Percentiles rank a stretch among this genome's conserved stretches.
These are phyloP conservation scores for Columba livia DNA, from an alignment of 2,113 vertebrate species.

Conservation along the genomic window DNA sequence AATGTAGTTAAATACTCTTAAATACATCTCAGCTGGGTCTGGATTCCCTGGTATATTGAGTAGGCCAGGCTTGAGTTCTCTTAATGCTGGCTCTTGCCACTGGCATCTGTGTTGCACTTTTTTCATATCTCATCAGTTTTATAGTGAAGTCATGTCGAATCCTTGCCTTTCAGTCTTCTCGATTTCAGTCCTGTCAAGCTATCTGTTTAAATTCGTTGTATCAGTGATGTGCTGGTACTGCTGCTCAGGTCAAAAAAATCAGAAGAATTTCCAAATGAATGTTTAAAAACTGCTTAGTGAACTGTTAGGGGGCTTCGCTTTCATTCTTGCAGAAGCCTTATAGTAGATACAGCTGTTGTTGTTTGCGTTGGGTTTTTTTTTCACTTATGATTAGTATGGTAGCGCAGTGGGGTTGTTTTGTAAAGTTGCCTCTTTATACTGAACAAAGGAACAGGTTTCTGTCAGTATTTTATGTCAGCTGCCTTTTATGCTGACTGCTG, in stretches of 20 bases:
- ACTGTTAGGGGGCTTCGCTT: not conserved
- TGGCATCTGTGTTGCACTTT: not conserved
- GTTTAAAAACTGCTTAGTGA: not conserved
- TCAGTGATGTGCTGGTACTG: not conserved
- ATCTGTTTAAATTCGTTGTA: accelerated
- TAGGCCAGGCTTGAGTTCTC: not conserved
- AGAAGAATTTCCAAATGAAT: not conserved
- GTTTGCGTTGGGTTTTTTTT: not conserved
- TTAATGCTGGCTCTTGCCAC: not conserved
- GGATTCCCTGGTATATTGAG: not conserved
- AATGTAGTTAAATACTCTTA: not conserved
- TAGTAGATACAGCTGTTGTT: not conserved
- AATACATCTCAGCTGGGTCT: not conserved
- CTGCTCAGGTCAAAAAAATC: not conserved
- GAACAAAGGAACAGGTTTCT: not conserved
- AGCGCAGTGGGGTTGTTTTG: accelerated
- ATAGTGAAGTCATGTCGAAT: not conserved
- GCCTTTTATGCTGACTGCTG: not conserved
- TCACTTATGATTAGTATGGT: too few species aligned
- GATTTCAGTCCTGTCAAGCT: not conserved
- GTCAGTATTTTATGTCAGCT: not conserved
- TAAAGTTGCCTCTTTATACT: not conserved
- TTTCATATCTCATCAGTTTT: not conserved
- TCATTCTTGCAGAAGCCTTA: not conserved
- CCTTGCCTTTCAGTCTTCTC: not conserved